These are phyloP conservation scores for Paracentrotus lividus DNA, from an alignment of 53 echinoderm and acorn worm genomes.

Conservation along the genomic window DNA sequence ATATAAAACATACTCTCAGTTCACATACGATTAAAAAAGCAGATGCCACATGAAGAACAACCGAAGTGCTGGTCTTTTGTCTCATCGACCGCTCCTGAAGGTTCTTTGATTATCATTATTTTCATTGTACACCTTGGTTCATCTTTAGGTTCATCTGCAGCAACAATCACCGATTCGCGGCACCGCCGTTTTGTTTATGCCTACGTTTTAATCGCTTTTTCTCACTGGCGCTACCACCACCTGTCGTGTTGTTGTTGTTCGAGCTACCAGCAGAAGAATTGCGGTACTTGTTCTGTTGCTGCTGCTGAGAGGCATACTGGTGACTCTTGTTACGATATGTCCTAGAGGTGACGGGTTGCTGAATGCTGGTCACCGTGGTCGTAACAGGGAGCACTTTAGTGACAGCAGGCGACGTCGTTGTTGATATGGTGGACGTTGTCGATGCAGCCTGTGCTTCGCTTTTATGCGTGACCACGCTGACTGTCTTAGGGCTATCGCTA, in stretches of 20 bases:
- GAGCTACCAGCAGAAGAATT: slow-evolving; percentile 73
- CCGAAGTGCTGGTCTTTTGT: not conserved
- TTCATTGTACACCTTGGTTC: slow-evolving; percentile 16
- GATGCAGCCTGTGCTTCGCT: slow-evolving; percentile 37
- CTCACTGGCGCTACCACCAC: slow-evolving; percentile 60
- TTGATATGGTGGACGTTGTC: slow-evolving; percentile 56
- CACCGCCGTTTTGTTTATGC: slow-evolving; percentile 79
- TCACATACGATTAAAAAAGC: slow-evolving; percentile 19
- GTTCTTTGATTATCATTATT: slow-evolving; percentile 38
- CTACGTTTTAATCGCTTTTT: slow-evolving; percentile 77
- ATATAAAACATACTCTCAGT: slow-evolving; percentile 25
- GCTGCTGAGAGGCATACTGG: slow-evolving; percentile 71
- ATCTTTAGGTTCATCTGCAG: not conserved
- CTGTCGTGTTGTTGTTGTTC: slow-evolving; percentile 71
- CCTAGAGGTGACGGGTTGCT: slow-evolving; percentile 82
- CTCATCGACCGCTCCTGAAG: slow-evolving; percentile 15
- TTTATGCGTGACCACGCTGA: slow-evolving; percentile 34
- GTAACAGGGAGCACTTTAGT: slow-evolving; percentile 53
- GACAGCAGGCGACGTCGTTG: slow-evolving; percentile 34
- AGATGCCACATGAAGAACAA: not conserved
- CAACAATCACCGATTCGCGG: slow-evolving; percentile 59
- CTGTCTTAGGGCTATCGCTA: slow-evolving; percentile 1
- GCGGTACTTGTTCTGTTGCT: slow-evolving; percentile 74
- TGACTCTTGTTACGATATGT: slow-evolving; percentile 87
- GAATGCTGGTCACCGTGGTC: slow-evolving; percentile 33